Base-by-base conservation (phyloP, 2,113 vertebrate genomes). In the Albula glossodonta region DNA sequence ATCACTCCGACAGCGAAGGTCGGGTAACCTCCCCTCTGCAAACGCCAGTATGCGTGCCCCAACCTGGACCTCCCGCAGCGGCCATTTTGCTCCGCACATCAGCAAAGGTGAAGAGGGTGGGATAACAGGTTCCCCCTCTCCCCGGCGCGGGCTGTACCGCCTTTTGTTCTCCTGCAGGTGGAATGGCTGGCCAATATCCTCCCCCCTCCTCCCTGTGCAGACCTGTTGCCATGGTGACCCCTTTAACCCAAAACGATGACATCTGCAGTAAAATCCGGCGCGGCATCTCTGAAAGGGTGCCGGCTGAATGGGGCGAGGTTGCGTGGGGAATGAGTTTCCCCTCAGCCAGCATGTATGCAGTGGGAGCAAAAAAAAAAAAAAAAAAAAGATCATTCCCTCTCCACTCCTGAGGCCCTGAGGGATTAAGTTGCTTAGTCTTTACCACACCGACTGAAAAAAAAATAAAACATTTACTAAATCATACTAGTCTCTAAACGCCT, bases 391-490 rank as follows among this genome's bases (percentile, higher is more conserved):
- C 41, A 79, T 51, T 49, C 4, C 57, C 13, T 25, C 25, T 79
- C 83, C 19, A 25, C 51, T 52, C 22, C 66, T 17, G 0, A 25
- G 57, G 50, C 70, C 53, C 74, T 0, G 41, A 49, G 83, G 70
- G 48, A 66, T 70, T 50, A 83, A 70, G 66, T 66, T 78, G 70
- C 77, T 87, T 78, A 77, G n/a, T 50, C 80, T 82, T 63, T 83
- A 70, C 85, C 25, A 56, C 66, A 81, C 41, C 31, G 49, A 78
- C 15, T 48, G 52, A 50, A 60, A 52, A 82, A 56, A 66, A 70
- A 49, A 86, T 50, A 85, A 85, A 49, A 31, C 49, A 17, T 78
- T 83, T 31, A 56, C 52, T 52, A 86, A 86, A 79, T 78, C 25
- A 79, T 83, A 78, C 70, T 52, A 60, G 86, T 82, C 70, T 78